Evolutionary conservation across 2,113 vertebrate genomes (phyloP).

Genomic region (Tichodroma muraria): DNA sequence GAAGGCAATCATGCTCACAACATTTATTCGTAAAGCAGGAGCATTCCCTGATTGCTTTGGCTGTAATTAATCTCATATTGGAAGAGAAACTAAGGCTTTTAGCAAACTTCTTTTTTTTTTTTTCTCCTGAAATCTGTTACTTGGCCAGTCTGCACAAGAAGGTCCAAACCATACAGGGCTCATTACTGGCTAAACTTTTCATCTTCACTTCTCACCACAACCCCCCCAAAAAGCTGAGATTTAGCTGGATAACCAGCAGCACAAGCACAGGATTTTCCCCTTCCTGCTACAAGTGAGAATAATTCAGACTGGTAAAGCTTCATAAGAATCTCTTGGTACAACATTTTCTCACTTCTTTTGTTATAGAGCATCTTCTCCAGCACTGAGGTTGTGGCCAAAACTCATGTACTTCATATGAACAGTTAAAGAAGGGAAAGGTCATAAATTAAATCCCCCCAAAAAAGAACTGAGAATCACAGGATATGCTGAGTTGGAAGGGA

Average conservation of each 20-base stretch:
- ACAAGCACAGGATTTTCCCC: not conserved
- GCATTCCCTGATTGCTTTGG: not conserved
- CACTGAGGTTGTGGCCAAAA: not conserved
- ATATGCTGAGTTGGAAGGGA: not conserved
- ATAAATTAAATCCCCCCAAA: not conserved
- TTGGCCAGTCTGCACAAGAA: not conserved
- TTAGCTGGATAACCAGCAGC: not conserved
- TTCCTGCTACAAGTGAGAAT: not conserved
- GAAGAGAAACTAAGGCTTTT: conserved; percentile 12
- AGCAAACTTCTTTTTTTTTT: not conserved
- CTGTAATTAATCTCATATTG: conserved; percentile 46
- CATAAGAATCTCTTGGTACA: not conserved
- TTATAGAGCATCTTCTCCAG: not conserved
- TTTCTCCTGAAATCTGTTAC: not conserved
- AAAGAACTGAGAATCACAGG: not conserved
- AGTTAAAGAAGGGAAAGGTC: not conserved
- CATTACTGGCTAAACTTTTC: not conserved
- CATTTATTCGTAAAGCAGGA: conserved; percentile 9
- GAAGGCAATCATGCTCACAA: conserved; percentile 28
- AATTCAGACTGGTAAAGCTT: not conserved
- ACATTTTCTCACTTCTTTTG: not conserved
- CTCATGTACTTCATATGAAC: not conserved
- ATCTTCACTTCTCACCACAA: not conserved
- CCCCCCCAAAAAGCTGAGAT: not conserved
- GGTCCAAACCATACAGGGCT: not conserved